Percentiles rank a stretch among this genome's conserved stretches.
Evolutionary conservation across 2,888 invertebrate genomes (phyloP).

Genomic region (Bembecia ichneumoniformis): DNA sequence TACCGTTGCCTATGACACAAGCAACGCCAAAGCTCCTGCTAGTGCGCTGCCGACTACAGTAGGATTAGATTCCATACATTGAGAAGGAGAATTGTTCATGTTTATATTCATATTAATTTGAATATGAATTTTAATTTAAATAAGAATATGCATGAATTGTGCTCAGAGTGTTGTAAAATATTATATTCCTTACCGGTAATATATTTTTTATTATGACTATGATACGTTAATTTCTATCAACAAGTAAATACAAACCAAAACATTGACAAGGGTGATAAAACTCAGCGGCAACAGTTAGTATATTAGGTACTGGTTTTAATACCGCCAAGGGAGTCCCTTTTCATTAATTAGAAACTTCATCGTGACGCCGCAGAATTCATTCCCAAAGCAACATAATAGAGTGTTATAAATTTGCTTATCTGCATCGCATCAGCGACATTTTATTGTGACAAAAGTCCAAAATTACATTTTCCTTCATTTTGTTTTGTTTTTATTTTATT

Average conservation of each 20-base stretch:
- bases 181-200: too few species aligned
- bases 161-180: too few species aligned
- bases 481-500: too few species aligned
- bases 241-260: neutral
- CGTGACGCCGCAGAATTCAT: constrained; percentile 24
- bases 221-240: neutral
- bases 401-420: constrained; percentile 29
- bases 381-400: constrained; percentile 24
- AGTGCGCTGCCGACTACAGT: too few species aligned
- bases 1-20: too few species aligned
- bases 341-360: constrained; percentile 42
- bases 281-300: neutral
- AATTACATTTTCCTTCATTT: neutral
- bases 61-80: too few species aligned
- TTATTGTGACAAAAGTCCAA: constrained; percentile 13
- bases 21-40: too few species aligned
- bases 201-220: too few species aligned
- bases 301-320: constrained; percentile 4
- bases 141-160: too few species aligned
- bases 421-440: constrained; percentile 19
- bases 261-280: constrained; percentile 1
- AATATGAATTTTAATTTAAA: too few species aligned
- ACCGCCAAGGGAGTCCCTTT: constrained; percentile 16
- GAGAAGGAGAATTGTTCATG: too few species aligned
- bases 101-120: too few species aligned